Conservation (phyloP, 37 sponge, comb jelly and placozoan genomes). For the Ephydatia muelleri region DNA sequence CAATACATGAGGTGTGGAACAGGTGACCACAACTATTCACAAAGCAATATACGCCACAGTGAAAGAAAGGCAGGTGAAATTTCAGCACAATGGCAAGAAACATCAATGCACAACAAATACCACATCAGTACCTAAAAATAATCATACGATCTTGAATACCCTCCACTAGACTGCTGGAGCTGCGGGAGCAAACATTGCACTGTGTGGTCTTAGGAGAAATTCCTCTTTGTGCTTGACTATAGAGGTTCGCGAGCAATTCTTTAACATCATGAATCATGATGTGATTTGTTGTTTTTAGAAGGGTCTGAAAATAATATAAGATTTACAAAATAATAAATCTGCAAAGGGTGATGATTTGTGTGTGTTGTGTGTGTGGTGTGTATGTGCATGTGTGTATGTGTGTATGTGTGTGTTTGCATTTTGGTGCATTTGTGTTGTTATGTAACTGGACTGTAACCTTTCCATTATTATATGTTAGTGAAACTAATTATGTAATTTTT, state of each 20-base stretch:
- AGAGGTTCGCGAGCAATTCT: slow-evolving; percentile 37
- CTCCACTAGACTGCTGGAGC: slow-evolving; percentile 32
- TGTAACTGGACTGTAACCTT: no score
- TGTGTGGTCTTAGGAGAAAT: slow-evolving; percentile 29
- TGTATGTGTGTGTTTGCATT: no score
- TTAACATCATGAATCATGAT: slow-evolving; percentile 65
- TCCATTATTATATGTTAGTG: no score
- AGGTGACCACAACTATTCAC: slow-evolving; percentile 65
- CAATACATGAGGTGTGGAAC: slow-evolving; percentile 65
- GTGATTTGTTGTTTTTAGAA: slow-evolving; percentile 74
- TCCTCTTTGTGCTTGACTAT: slow-evolving; percentile 34
- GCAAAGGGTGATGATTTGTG: neutral
- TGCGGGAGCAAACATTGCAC: slow-evolving; percentile 54
- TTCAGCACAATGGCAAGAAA: neutral
- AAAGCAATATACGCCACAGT: neutral
- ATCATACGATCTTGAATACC: slow-evolving; percentile 58
- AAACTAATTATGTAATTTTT: no score
- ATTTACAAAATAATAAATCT: neutral
- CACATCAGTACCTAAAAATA: slow-evolving; percentile 45
- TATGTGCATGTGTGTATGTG: no score
- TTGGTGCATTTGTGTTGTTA: no score
- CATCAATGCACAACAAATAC: neutral
- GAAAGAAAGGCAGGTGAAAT: neutral
- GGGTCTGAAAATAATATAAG: slow-evolving; percentile 37
- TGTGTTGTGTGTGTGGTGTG: no score